A percentile compares a stretch with the other conserved stretches of the same genome.
These are phyloP conservation scores for Myopa tessellatipennis DNA, from an alignment of 2,888 invertebrate genomes.

Conservation along the genomic window DNA sequence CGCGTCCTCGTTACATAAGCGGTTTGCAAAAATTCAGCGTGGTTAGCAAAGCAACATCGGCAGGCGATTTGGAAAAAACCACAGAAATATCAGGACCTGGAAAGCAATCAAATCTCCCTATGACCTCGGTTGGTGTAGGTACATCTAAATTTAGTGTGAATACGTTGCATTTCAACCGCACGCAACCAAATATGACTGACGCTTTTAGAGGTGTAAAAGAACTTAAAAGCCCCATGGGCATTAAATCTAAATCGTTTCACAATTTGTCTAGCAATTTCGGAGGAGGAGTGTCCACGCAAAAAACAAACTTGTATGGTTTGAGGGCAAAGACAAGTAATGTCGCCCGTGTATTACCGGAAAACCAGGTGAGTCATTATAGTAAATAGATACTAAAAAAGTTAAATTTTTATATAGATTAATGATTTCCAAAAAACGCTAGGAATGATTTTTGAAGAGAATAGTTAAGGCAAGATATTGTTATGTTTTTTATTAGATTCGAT, in stretches of 20 bases:
- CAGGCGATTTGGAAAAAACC: constrained; percentile 57
- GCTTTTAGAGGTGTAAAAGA: constrained; percentile 45
- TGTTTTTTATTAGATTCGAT: no score
- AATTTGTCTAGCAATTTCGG: constrained; percentile 57
- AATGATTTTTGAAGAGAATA: no score
- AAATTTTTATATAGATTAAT: neutral
- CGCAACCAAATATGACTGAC: constrained; percentile 38
- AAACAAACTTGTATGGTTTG: constrained; percentile 40
- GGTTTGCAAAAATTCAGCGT: constrained; percentile 61
- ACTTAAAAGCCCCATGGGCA: constrained; percentile 67
- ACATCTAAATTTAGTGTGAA: constrained; percentile 35
- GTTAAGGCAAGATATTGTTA: no score
- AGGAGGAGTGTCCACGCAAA: constrained; percentile 22
- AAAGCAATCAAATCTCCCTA: constrained; percentile 19
- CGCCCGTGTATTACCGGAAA: constrained; percentile 45
- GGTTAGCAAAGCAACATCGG: constrained; percentile 63
- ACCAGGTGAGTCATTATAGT: constrained; percentile 46
- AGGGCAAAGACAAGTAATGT: constrained; percentile 34
- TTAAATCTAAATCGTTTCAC: constrained; percentile 67
- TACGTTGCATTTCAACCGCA: constrained; percentile 44
- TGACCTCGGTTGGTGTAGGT: neutral
- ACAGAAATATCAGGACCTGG: constrained; percentile 21
- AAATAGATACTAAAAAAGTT: neutral
- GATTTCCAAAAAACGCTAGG: neutral
- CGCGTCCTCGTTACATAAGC: constrained; percentile 63